Percentiles rank a stretch among this genome's conserved stretches.
Evolutionary conservation across 1,140 invertebrate species (phyloP).

Genomic region (Tetramorium parvispinum): DNA sequence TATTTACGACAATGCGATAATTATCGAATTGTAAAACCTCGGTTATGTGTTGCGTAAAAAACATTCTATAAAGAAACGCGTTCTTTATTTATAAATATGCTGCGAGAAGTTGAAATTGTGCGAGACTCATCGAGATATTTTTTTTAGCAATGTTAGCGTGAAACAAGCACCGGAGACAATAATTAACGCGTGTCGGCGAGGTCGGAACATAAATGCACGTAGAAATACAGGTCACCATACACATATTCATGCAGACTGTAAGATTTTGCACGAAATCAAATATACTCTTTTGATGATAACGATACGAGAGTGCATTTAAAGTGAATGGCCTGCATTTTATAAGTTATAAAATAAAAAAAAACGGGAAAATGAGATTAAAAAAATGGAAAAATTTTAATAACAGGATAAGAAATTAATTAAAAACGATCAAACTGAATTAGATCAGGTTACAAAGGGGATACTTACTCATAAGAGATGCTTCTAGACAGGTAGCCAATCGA

Average conservation of each 20-base stretch:
- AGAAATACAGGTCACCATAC: neutral
- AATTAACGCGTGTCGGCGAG: neutral
- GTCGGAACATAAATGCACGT: neutral
- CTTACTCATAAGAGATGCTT: conserved; percentile 88
- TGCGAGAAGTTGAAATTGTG: neutral
- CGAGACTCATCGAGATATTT: neutral
- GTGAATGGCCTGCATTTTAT: neutral
- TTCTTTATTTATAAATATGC: neutral
- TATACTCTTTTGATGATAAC: neutral
- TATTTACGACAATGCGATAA: neutral
- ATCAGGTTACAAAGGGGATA: neutral
- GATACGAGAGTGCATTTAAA: neutral
- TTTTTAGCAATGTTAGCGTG: neutral
- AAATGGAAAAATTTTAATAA: neutral
- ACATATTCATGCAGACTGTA: neutral
- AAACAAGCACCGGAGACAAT: neutral
- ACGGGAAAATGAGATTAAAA: neutral
- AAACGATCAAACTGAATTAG: neutral
- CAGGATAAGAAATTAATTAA: neutral
- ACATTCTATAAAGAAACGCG: neutral
- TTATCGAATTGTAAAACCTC: neutral
- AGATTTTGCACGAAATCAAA: neutral
- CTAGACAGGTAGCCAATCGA: conserved; percentile 87
- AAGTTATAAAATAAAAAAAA: neutral
- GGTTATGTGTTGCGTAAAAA: neutral